phyloP scores from a whole-genome alignment of 2,113 vertebrate species.

The Menura novaehollandiae region DNA sequence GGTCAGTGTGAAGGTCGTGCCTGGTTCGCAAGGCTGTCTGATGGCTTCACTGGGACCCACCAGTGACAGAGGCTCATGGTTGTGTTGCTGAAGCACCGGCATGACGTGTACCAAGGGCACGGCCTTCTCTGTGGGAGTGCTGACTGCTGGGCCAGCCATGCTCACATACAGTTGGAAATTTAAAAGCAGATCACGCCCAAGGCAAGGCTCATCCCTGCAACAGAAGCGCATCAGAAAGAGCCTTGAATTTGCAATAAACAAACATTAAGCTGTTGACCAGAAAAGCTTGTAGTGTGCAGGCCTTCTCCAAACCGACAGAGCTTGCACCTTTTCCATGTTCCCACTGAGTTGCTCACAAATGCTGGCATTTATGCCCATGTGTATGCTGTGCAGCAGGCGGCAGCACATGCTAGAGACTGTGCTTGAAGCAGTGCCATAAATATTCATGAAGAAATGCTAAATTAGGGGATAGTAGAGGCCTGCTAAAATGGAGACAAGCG shows the following conservation, averaged over 20 bases:
- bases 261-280: neutral
- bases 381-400: neutral
- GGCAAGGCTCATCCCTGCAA: neutral
- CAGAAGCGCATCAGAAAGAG: neutral
- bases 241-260: neutral
- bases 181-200: neutral
- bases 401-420: neutral
- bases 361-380: neutral
- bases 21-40: neutral
- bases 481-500: neutral
- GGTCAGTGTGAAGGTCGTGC: neutral
- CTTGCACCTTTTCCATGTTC: neutral
- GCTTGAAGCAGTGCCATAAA: neutral
- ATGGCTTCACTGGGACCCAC: neutral
- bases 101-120: neutral
- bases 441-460: neutral
- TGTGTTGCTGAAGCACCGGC: accelerated
- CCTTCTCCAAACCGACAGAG: neutral
- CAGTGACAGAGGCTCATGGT: accelerated
- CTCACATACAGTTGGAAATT: neutral
- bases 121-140: accelerated
- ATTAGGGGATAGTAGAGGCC: neutral
- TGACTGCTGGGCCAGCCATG: neutral
- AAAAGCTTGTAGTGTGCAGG: neutral
- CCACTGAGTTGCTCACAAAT: neutral